Conservation (phyloP, 1,140 invertebrate genomes). For the Phymorhynchus buccinoides region DNA sequence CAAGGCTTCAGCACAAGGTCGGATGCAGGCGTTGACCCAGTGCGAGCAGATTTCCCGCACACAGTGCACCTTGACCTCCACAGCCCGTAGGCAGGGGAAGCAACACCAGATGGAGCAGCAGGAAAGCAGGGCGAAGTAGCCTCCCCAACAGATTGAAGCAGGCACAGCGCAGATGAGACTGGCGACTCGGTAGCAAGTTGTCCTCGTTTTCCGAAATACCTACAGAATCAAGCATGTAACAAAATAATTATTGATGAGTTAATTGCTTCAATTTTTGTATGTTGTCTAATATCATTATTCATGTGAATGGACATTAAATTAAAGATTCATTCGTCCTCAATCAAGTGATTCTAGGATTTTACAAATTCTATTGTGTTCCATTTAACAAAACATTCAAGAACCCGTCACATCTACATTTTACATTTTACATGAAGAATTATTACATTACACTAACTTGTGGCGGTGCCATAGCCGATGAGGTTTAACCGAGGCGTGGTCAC, state of each 20-base stretch:
- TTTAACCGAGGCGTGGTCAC: no score
- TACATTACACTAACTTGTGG: no score
- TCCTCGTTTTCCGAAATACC: conserved; percentile 56
- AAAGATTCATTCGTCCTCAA: no score
- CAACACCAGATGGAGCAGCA: conserved; percentile 64
- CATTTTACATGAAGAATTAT: no score
- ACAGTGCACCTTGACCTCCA: conserved; percentile 49
- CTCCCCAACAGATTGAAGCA: conserved; percentile 53
- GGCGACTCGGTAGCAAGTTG: conserved; percentile 57
- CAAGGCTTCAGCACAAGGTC: conserved; percentile 49
- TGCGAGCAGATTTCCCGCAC: conserved; percentile 42
- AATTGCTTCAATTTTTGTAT: background rate
- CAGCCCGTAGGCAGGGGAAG: conserved; percentile 54
- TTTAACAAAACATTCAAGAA: no score
- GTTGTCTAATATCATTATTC: no score
- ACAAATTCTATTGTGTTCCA: no score
- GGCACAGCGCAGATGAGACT: conserved; percentile 55
- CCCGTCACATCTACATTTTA: no score
- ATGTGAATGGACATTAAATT: no score
- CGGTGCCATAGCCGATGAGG: no score
- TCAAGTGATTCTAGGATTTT: no score
- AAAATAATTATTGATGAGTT: no score
- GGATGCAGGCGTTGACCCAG: conserved; percentile 44
- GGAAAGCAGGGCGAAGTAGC: conserved; percentile 55
- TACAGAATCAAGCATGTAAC: conserved; percentile 36